Evolutionary conservation across 2,797 vertebrate genomes (phyloP).

Genomic region (Mareca penelope): DNA sequence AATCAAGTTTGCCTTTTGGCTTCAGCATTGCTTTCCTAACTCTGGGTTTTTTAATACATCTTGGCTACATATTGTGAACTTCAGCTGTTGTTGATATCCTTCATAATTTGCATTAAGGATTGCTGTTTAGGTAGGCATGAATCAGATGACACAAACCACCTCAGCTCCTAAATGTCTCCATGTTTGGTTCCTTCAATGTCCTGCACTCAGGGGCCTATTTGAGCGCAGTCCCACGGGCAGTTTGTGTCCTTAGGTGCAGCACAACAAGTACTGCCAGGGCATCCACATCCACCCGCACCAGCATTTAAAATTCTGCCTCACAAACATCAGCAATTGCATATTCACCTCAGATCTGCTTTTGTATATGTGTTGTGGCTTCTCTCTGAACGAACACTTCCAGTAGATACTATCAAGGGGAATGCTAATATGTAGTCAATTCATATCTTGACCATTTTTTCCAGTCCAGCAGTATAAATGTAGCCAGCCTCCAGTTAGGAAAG

Average conservation of each 20-base stretch:
- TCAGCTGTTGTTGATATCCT: neutral
- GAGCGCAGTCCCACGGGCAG: neutral
- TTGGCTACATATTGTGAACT: neutral
- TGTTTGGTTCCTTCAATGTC: neutral
- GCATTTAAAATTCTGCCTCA: neutral
- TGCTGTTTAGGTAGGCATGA: neutral
- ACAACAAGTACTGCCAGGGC: neutral
- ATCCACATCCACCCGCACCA: fast-evolving
- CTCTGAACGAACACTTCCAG: neutral
- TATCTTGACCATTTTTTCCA: neutral
- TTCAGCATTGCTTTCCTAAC: neutral
- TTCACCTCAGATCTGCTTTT: neutral
- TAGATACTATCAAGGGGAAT: neutral
- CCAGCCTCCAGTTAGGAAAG: neutral
- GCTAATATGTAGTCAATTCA: neutral
- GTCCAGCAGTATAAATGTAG: neutral
- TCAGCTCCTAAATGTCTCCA: neutral
- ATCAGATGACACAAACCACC: neutral
- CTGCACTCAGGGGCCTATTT: too few species aligned
- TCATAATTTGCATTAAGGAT: fast-evolving
- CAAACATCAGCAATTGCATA: neutral
- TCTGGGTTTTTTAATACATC: neutral
- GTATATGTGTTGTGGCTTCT: neutral
- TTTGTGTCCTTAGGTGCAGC: neutral
- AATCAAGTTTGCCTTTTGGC: neutral